phyloP scores from a whole-genome alignment of 2,113 vertebrate genomes.

The Forbesichthys papilliferus region DNA sequence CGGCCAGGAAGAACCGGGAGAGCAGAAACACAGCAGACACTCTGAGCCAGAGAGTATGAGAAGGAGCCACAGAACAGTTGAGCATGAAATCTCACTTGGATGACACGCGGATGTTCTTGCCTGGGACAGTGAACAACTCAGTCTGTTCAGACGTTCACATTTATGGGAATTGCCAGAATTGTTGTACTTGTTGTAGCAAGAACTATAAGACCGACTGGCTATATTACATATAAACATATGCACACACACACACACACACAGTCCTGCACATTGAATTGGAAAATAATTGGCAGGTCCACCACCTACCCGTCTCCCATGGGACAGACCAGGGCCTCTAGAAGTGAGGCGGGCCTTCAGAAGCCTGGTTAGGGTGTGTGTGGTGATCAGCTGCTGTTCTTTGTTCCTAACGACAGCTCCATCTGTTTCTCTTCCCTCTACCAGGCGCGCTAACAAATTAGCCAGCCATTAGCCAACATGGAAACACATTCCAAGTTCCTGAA shows the following conservation, averaged over 20 bases:
- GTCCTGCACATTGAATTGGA: neutral
- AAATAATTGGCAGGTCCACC: neutral
- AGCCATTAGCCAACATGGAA: slow-evolving; percentile 87
- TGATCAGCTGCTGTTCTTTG: slow-evolving; percentile 90
- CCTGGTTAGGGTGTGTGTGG: slow-evolving; percentile 71
- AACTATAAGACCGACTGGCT: too few species aligned
- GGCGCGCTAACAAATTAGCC: slow-evolving; percentile 84
- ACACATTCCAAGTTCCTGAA: slow-evolving; percentile 69
- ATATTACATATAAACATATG: neutral
- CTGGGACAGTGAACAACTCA: slow-evolving; percentile 36
- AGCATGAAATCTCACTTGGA: slow-evolving; percentile 61
- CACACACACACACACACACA: neutral
- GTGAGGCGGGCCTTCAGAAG: slow-evolving; percentile 41
- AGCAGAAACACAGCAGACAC: slow-evolving; percentile 23
- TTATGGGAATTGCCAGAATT: too few species aligned
- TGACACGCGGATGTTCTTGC: slow-evolving; percentile 59
- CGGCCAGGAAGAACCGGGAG: slow-evolving; percentile 57
- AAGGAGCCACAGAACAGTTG: slow-evolving; percentile 19
- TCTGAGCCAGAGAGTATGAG: neutral
- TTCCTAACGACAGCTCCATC: slow-evolving; percentile 88
- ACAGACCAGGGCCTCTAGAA: slow-evolving; percentile 20
- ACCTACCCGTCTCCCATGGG: slow-evolving; percentile 29
- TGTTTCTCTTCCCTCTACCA: slow-evolving; percentile 85
- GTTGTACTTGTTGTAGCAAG: too few species aligned
- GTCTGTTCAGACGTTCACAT: neutral